Percentiles rank a stretch among this genome's conserved stretches.
These are phyloP conservation scores for Ctenochaetus hawaiiensis DNA, from an alignment of 2,797 vertebrate genomes.

Conservation along the genomic window DNA sequence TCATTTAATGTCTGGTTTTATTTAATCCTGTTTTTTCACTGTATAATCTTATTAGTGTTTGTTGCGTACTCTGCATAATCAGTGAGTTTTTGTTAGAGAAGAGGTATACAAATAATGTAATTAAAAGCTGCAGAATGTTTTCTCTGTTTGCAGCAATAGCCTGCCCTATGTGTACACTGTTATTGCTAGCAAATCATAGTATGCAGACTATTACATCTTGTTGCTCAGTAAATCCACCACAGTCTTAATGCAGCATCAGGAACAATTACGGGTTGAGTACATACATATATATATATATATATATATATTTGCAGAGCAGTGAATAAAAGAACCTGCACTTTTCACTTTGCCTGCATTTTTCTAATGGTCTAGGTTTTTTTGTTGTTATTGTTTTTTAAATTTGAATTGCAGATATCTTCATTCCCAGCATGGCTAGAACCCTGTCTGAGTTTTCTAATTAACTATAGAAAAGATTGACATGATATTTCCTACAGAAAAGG, in stretches of 20 bases:
- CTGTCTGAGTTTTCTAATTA: too few species aligned
- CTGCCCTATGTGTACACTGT: constrained; percentile 1
- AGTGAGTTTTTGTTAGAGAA: neutral
- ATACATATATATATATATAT: too few species aligned
- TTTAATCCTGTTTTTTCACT: neutral
- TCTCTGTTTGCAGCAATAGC: neutral
- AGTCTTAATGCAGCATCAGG: constrained; percentile 17
- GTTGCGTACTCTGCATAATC: neutral
- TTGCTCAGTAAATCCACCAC: constrained; percentile 17
- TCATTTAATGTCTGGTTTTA: neutral
- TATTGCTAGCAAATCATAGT: neutral
- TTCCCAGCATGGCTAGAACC: too few species aligned
- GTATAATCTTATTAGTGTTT: neutral
- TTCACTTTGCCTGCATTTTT: too few species aligned
- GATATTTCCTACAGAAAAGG: too few species aligned
- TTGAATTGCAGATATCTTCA: too few species aligned
- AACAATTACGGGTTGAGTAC: constrained; percentile 9
- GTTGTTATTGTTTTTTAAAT: too few species aligned
- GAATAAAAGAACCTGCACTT: too few species aligned
- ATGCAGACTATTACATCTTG: neutral
- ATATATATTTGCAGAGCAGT: too few species aligned
- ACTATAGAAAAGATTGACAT: too few species aligned
- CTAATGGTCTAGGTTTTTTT: too few species aligned
- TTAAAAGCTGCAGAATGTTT: constrained; percentile 1
- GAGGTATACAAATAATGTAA: neutral